Percentiles rank a stretch among this genome's conserved stretches.
Evolutionary conservation across 1,140 invertebrate genomes (phyloP).

Genomic region (Polypedilum pembai): DNA sequence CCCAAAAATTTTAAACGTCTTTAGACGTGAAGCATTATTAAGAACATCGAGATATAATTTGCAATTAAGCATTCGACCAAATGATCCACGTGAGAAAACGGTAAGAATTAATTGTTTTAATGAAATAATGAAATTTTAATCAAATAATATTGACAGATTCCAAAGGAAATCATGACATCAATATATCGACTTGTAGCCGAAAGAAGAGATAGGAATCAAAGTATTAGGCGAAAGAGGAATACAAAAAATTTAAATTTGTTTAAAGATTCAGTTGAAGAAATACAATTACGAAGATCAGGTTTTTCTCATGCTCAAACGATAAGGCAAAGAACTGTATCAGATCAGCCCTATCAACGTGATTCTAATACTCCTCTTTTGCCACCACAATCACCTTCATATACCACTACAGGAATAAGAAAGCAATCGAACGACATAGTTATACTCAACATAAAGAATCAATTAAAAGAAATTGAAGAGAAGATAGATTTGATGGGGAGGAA

Average conservation of each 20-base stretch:
- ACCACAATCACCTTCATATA: conserved; percentile 39
- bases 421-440: conserved; percentile 44
- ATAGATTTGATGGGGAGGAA: conserved; percentile 43
- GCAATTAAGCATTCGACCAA: conserved; percentile 62
- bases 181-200: conserved; percentile 64
- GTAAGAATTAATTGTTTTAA: conserved; percentile 34
- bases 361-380: conserved; percentile 38
- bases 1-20: conserved; percentile 51
- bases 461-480: conserved; percentile 42
- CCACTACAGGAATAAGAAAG: conserved; percentile 33
- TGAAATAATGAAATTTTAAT: neutral
- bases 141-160: conserved; percentile 44
- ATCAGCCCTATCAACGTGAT: conserved; percentile 34
- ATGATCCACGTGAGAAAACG: conserved; percentile 68
- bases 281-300: conserved; percentile 38
- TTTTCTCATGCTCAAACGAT: conserved; percentile 35
- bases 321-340: conserved; percentile 44
- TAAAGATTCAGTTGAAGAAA: conserved; percentile 37
- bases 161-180: conserved; percentile 60
- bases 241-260: conserved; percentile 44
- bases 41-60: conserved; percentile 62
- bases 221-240: conserved; percentile 45
- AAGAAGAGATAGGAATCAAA: conserved; percentile 51
- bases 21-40: conserved; percentile 61
- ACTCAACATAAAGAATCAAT: conserved; percentile 44